phyloP scores from a whole-genome alignment of 2,797 vertebrate species.

The Artibeus lituratus region DNA sequence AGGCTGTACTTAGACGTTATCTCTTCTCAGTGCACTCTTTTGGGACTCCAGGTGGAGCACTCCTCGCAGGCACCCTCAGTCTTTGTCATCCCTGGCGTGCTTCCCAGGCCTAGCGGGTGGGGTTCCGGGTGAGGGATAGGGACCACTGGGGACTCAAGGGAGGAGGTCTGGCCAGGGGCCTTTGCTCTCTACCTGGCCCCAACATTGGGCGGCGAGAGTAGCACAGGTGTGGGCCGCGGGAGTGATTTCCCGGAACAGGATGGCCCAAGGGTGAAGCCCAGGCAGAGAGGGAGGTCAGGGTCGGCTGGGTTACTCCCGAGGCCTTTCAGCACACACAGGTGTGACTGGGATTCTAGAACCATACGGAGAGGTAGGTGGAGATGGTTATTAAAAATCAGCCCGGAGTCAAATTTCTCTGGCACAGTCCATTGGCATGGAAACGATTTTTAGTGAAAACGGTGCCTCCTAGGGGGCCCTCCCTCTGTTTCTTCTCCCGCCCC shows the following conservation, averaged over 20 bases:
- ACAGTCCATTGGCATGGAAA: background rate
- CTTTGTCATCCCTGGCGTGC: background rate
- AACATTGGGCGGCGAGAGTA: no score
- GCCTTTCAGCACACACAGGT: background rate
- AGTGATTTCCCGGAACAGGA: background rate
- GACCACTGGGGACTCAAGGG: background rate
- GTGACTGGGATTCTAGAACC: background rate
- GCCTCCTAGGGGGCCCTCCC: background rate
- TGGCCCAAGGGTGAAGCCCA: background rate
- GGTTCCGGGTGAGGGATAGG: background rate
- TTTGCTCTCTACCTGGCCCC: background rate
- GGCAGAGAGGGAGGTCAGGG: background rate
- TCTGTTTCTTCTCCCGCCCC: background rate
- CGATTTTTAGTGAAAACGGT: background rate
- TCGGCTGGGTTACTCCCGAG: background rate
- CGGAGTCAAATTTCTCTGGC: background rate
- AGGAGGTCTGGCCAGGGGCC: background rate
- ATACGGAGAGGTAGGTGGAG: background rate
- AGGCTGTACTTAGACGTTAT: background rate
- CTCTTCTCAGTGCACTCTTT: background rate
- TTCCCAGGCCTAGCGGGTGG: background rate
- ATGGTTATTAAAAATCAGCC: background rate
- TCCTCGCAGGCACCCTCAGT: background rate
- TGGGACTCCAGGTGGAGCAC: background rate
- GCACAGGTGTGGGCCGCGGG: background rate